Percentiles rank a stretch among this genome's conserved stretches.
These are phyloP conservation scores for Loris lydekkerianus DNA, from an alignment of 2,797 vertebrate genomes.

Conservation along the genomic window DNA sequence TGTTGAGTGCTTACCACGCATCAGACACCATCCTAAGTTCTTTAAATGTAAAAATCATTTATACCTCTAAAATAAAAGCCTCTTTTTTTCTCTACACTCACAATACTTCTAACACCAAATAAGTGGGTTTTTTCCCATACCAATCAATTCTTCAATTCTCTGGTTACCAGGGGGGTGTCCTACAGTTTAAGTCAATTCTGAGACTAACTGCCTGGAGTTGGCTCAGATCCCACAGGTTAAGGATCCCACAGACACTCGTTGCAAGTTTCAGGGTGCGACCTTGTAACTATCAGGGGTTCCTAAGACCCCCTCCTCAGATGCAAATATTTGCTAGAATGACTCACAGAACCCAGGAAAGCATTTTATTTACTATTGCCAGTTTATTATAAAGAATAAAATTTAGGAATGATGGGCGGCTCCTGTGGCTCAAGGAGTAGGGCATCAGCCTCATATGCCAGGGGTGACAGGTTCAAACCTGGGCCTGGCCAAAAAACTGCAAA, in stretches of 20 bases:
- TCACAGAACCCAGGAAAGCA: background rate
- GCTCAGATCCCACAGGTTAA: background rate
- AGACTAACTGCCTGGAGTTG: background rate
- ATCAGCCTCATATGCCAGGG: too few species aligned
- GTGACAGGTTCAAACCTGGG: too few species aligned
- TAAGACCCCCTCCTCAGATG: background rate
- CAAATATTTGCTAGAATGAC: background rate
- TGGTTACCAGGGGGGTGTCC: background rate
- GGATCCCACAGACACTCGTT: background rate
- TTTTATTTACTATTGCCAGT: background rate
- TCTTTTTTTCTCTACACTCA: background rate
- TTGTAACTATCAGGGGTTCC: background rate
- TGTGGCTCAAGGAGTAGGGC: too few species aligned
- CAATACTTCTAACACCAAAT: background rate
- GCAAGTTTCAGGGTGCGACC: background rate
- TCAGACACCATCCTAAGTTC: background rate
- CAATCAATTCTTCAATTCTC: background rate
- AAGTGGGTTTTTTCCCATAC: background rate
- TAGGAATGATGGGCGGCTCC: background rate
- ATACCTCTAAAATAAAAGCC: background rate
- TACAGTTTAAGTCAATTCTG: background rate
- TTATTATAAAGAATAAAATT: background rate
- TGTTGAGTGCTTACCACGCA: background rate
- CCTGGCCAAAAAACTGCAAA: too few species aligned
- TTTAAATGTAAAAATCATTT: slow-evolving; percentile 39